Percentiles rank a stretch among this genome's conserved stretches.
Conservation (phyloP, 2,113 vertebrate species). For the Zapus hudsonius region DNA sequence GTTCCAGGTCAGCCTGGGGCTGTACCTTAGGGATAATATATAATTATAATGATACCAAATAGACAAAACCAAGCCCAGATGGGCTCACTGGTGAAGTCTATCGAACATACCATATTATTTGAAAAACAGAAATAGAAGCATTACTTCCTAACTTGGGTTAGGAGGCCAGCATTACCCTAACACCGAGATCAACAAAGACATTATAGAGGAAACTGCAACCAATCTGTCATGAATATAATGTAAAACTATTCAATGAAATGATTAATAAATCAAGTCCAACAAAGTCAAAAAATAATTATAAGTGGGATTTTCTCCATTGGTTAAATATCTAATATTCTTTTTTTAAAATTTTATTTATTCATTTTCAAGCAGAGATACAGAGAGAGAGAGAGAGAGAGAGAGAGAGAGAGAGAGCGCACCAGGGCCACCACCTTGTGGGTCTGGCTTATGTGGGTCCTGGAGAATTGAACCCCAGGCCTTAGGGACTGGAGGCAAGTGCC, state of each 20-base stretch:
- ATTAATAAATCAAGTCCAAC: neutral
- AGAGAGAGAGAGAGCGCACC: too few species aligned
- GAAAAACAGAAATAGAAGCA: neutral
- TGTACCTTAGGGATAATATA: too few species aligned
- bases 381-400: too few species aligned
- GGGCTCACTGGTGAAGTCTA: neutral
- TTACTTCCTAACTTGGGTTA: neutral
- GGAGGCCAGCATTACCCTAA: neutral
- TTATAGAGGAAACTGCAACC: neutral
- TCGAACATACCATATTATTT: neutral
- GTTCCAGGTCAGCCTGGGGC: too few species aligned
- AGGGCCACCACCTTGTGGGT: too few species aligned
- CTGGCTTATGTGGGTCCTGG: too few species aligned
- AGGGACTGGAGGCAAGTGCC: too few species aligned
- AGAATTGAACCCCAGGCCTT: too few species aligned
- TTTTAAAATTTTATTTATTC: too few species aligned
- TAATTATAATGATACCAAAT: too few species aligned
- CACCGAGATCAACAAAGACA: neutral
- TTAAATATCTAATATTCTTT: too few species aligned
- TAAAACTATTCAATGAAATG: neutral
- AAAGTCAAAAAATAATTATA: neutral
- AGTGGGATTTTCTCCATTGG: neutral
- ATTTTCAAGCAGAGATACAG: too few species aligned
- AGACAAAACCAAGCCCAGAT: neutral
- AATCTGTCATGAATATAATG: neutral